A percentile compares a stretch with the other conserved stretches of the same genome.
phyloP scores from a whole-genome alignment of 2,113 vertebrate genomes.

The Scatophagus argus region DNA sequence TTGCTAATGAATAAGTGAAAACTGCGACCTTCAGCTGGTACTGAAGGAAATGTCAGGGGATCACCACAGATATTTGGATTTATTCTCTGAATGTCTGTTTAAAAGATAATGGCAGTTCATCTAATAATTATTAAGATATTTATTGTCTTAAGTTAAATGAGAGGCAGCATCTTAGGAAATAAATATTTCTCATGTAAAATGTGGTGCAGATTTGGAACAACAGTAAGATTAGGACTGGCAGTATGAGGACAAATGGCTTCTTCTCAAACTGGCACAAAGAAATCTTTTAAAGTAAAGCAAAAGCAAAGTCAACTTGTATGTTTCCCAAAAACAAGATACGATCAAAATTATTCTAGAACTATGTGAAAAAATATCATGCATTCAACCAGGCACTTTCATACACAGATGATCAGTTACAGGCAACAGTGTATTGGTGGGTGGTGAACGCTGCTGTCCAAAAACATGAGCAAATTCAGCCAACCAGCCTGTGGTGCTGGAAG shows the following conservation, averaged over 20 bases:
- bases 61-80: not conserved
- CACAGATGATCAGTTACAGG: constrained; percentile 26
- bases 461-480: constrained; percentile 9
- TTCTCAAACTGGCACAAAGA: constrained; percentile 5
- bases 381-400: not conserved
- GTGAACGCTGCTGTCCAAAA: constrained; percentile 30
- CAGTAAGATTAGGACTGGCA: not conserved
- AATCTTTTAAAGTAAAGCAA: constrained; percentile 11
- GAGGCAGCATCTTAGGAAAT: not conserved
- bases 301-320: not conserved
- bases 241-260: constrained; percentile 7
- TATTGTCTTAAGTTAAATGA: not conserved
- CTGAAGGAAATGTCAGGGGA: not conserved
- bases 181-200: not conserved
- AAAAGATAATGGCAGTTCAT: not conserved
- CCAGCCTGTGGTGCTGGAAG: constrained; percentile 13
- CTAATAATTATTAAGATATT: not conserved
- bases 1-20: not conserved
- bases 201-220: not conserved
- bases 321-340: not conserved
- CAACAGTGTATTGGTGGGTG: constrained; percentile 33
- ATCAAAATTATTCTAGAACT: not conserved
- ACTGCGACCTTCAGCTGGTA: no score
- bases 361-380: not conserved
- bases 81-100: not conserved